Conservation (phyloP, 1,140 invertebrate genomes). For the Apis florea region DNA sequence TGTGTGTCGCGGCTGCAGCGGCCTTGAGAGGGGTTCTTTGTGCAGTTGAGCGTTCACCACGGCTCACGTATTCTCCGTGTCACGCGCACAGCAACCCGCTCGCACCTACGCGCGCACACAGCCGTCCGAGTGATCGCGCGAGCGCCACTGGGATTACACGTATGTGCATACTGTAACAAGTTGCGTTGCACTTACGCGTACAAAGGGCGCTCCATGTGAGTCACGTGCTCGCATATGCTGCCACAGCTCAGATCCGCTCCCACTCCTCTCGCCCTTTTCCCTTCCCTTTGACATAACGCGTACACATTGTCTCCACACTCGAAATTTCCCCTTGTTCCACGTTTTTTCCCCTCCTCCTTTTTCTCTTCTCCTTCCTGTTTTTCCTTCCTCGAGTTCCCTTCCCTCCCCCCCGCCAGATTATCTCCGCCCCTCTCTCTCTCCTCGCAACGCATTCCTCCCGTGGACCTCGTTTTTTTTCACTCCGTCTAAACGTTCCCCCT, state of each 20-base stretch:
- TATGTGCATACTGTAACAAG: constrained; percentile 67
- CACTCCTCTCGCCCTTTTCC: constrained; percentile 8
- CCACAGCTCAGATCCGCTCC: constrained; percentile 46
- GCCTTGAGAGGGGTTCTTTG: constrained; percentile 80
- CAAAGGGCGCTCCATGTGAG: constrained; percentile 75
- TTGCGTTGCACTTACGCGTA: constrained; percentile 69
- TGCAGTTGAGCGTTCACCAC: constrained; percentile 74
- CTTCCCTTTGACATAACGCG: constrained; percentile 27
- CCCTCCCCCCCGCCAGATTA: not conserved
- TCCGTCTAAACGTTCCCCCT: not conserved
- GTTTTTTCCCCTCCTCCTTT: not conserved
- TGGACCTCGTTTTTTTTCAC: not conserved
- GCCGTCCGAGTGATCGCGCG: constrained; percentile 1
- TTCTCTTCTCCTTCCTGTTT: not conserved
- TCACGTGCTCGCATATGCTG: constrained; percentile 73
- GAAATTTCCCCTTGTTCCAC: constrained; percentile 7
- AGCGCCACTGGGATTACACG: constrained; percentile 36
- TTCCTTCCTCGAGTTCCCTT: not conserved
- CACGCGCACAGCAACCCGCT: constrained; percentile 45
- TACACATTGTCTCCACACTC: constrained; percentile 21
- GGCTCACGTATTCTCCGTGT: constrained; percentile 54
- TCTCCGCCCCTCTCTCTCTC: constrained; percentile 1
- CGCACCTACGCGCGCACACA: constrained; percentile 38
- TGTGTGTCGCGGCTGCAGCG: constrained; percentile 66
- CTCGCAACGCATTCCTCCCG: too few species aligned